Evolutionary conservation across 2,888 invertebrate genomes (phyloP), one percentile per base, ranked within the genome.

Genomic region (Sipha maydis): DNA sequence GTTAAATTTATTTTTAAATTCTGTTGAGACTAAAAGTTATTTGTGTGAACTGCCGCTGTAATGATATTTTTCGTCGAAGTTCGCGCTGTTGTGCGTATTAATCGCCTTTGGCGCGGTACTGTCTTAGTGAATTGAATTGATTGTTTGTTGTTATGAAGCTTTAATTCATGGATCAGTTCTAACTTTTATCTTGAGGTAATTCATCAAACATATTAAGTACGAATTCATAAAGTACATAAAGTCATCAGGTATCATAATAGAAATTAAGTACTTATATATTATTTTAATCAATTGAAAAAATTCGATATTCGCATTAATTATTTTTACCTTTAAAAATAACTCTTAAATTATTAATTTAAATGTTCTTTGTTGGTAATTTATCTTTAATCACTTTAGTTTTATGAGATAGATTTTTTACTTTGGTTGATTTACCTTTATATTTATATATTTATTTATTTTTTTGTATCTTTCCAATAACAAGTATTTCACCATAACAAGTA

Each of bases 71-170:
- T 25, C n/a, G 31, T 34, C 48, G 25, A 69, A 67, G 34, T 77
- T 85, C 38, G 75, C 75, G 56, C 17, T 73, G 17, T 83, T 76
- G 84, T 84, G 76, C 61, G 41, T 76, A 76, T 76, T 76, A 76
- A 67, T 76, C 41, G 84, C 77, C 31, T 78, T 78, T 31, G 34
- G 69, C 77, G 61, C 25, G 69, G 41, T 82, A 48, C 21, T 31
- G 41, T 21, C 31, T 31, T n/a, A 67, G 25, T 85, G 41, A 28
- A 69, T 67, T 3, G 7, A 25, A 8, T 28, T 3, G 11, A 41
- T 77, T 48, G 31, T 77, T 67, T 77, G n/a, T 77, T 67, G 77
- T 77, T 14, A 85, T 85, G 85, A 77, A 85, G 67, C 41, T 67
- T 85, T 69, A 67, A 9, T 77, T 61, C 61, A 28, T 21, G n/a